These are phyloP conservation scores for Cheirogaleus medius DNA, from an alignment of 2,113 vertebrate genomes.

Conservation along the genomic window DNA sequence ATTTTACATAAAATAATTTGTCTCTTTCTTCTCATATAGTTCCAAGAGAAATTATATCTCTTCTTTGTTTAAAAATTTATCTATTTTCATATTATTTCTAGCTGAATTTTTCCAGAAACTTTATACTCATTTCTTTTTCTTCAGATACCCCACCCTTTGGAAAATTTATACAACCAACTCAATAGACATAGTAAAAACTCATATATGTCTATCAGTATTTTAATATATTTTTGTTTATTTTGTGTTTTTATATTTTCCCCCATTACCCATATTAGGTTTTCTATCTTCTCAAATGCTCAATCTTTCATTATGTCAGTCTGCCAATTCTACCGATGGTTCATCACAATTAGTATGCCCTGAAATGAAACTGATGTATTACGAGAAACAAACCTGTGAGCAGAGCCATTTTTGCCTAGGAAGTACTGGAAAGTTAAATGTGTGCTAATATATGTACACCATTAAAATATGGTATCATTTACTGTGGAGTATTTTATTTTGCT, in stretches of 20 bases:
- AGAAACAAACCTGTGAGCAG: background rate
- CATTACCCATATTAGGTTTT: background rate
- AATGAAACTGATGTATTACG: background rate
- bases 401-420: background rate
- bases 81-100: background rate
- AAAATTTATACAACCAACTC: background rate
- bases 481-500: background rate
- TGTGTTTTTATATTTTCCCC: background rate
- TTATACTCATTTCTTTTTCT: background rate
- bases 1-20: background rate
- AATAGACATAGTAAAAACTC: background rate
- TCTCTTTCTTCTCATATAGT: background rate
- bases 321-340: background rate
- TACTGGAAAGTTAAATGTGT: background rate
- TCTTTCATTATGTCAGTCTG: background rate
- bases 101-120: background rate
- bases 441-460: background rate
- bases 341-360: background rate
- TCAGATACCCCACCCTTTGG: background rate
- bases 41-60: background rate
- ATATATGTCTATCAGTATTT: background rate
- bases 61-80: background rate
- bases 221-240: background rate
- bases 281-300: background rate
- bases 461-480: background rate